Evolutionary conservation across 2,797 vertebrate genomes (phyloP), one percentile per base, ranked within the genome.

Genomic region (Sebastes goodei): DNA sequence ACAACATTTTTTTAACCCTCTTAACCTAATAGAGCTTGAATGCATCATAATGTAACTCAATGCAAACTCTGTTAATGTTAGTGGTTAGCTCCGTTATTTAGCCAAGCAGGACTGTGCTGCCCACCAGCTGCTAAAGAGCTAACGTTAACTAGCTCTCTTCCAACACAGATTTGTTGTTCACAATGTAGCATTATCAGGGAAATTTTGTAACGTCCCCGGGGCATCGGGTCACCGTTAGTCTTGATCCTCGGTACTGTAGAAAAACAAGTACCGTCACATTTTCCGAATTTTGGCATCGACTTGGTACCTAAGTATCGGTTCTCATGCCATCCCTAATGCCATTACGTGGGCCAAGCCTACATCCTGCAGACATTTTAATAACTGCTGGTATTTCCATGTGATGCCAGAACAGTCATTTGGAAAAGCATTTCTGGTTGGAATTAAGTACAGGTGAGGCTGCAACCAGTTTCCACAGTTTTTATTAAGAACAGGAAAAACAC

Each of bases 281-380:
- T 46, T 46, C 42, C 17, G 3, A 46, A 46, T 46, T 46, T 46
- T 46, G 15, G 42, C 42, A 20, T 46, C 3, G 15, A 20, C 42
- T 46, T 17, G 15, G 42, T 17, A 46, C 42, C 42, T 8, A 46
- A 46, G 15, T 46, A 46, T 46, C 15, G 42, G 15, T 46, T 46
- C 42, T 46, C 42, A 17, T 46, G 42, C 42, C 42, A 46, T 46
- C 42, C 42, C 42, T 46, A 46, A 46, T 46, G 42, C 42, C 15
- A 65, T 82, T 75, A 83, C 77, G 78, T 20, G 59, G 71, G 74
- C 80, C 56, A 52, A 33, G 78, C 49, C 75, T 72, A 55, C 67
- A 67, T 83, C 80, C 79, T 77, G 64, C 81, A 77, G 86, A 78
- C 77, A 81, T 85, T 84, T 78, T 38, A 86, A 72, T 49, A 76